Evolutionary conservation across 2,888 invertebrate genomes (phyloP), one percentile per base, ranked within the genome.

Genomic region (Terebella lapidaria): DNA sequence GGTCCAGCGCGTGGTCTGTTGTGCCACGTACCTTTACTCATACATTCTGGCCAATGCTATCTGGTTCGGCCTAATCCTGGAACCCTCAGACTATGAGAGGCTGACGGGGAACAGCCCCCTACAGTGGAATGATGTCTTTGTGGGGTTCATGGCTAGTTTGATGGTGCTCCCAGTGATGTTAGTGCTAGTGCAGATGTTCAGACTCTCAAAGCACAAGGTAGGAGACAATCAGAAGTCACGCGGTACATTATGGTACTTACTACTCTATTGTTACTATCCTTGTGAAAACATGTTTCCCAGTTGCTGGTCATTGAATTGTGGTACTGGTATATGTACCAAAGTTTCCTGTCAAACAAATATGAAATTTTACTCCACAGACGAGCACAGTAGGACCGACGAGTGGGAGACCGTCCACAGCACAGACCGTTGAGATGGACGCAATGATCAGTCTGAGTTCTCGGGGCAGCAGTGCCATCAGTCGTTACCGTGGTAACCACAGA

Each of bases 31-130:
- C 15, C 10, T 53, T 5, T 28, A 18, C 15, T 15, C 10, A 15
- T 53, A 53, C 74, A 26, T 53, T 5, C 28, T 28, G 4, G 15
- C 22, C 15, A 53, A 53, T 28, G 26, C 53, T 28, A 28, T 53
- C 5, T 53, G 53, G 53, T 53, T 27, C 22, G 49, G 49, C 5
- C 49, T 49, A 5, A 15, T 49, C 24, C 49, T 15, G 15, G 24
- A 15, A 22, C 49, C 49, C 5, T n/a, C 49, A 5, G 49, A 49
- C 5, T 22, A 22, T 5, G 49, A 49, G 24, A 22, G 5, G 49
- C 22, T 49, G 49, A 49, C 49, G 15, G 49, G 49, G 22, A 5
- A 22, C 10, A 49, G 49, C 24, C 22, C 49, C 49, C 5, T 49
- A 15, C 5, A 10, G 5, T 49, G 49, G 49, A 10, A 20, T 15